Percentiles rank a stretch among this genome's conserved stretches.
Conservation (phyloP, 2,888 invertebrate species). For the Globia sparganii region DNA sequence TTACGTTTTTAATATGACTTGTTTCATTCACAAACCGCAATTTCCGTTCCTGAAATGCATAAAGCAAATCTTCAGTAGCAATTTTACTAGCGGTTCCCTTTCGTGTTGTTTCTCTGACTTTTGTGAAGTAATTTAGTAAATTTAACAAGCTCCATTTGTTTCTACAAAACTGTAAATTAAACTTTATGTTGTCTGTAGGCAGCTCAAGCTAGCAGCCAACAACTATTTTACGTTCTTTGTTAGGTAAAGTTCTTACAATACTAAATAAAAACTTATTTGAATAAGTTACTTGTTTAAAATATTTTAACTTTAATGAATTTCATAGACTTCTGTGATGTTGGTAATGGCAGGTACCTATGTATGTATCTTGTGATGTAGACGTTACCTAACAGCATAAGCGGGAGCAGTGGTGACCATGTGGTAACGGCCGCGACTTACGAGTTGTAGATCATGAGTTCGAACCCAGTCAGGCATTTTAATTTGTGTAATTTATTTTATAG, state of each 20-base stretch:
- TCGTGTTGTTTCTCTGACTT: constrained; percentile 6
- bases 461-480: neutral
- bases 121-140: constrained; percentile 9
- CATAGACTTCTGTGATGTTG: neutral
- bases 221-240: neutral
- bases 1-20: constrained; percentile 3
- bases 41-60: constrained; percentile 16
- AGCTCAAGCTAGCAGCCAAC: neutral
- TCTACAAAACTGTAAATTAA: neutral
- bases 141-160: constrained; percentile 7
- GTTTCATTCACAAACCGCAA: constrained; percentile 1
- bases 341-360: too few species aligned
- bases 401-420: neutral
- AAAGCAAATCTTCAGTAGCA: neutral
- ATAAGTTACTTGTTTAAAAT: neutral
- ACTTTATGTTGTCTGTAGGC: neutral
- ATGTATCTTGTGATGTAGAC: neutral
- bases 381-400: neutral
- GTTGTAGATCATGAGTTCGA: neutral
- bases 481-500: too few species aligned
- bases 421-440: neutral
- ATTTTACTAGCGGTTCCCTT: constrained; percentile 9
- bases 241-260: neutral
- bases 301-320: neutral
- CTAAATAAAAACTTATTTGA: neutral